phyloP scores from a whole-genome alignment of 2,888 invertebrate species.

The Heteromurus nitidus region DNA sequence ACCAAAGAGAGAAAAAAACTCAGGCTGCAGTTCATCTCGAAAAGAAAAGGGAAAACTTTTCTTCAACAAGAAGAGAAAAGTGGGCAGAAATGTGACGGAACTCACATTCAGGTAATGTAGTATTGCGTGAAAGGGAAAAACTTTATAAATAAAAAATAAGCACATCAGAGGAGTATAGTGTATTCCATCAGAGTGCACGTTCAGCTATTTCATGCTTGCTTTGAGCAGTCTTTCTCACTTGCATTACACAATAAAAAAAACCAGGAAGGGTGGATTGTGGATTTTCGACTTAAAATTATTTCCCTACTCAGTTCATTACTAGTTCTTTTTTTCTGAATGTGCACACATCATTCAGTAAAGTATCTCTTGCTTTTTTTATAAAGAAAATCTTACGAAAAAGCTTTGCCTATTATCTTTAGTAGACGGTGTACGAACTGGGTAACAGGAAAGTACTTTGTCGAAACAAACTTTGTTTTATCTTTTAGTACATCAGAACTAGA shows the following conservation, averaged over 20 bases:
- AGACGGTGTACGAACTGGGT: too few species aligned
- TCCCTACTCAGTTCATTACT: too few species aligned
- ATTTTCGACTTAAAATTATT: too few species aligned
- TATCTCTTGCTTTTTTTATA: too few species aligned
- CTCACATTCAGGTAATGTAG: conserved; percentile 2
- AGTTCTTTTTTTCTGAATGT: too few species aligned
- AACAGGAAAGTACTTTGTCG: too few species aligned
- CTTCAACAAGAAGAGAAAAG: neutral
- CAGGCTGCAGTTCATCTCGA: conserved; percentile 1
- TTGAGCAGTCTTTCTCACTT: conserved; percentile 11
- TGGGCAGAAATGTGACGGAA: conserved; percentile 11
- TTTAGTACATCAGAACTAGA: too few species aligned
- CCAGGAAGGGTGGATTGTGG: neutral
- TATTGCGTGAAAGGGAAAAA: conserved; percentile 26
- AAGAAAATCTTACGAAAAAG: too few species aligned
- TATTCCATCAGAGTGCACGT: conserved; percentile 33
- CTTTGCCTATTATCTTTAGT: too few species aligned
- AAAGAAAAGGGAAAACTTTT: neutral
- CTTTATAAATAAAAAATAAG: conserved; percentile 54
- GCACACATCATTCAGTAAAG: too few species aligned
- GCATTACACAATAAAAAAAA: conserved; percentile 1
- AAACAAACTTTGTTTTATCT: too few species aligned
- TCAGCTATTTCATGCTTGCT: neutral
- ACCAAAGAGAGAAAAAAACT: too few species aligned
- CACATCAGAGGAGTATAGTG: conserved; percentile 12